Evolutionary conservation across 2,888 invertebrate genomes (phyloP), one percentile per base, ranked within the genome.

Genomic region (Leptothorax acervorum): DNA sequence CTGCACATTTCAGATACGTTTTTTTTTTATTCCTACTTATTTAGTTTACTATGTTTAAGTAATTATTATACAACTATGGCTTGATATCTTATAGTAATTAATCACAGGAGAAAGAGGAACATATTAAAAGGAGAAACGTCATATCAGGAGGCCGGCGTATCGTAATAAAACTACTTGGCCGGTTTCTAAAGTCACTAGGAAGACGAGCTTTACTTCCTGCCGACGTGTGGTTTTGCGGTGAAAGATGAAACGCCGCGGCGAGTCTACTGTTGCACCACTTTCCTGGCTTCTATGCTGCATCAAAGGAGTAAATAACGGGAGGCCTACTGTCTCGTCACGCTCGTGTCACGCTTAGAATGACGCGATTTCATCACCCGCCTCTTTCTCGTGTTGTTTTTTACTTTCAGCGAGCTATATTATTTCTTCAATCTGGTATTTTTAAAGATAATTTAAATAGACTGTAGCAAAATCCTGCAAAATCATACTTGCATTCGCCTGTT

Each of bases 151-250:
- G 55, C 28, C 9, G 18, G 68, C 71, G 15, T 82, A 73, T 85
- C 60, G 62, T 78, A 68, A 68, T 48, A 68, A 86, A 84, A 85
- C 83, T 65, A 63, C 62, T 65, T 73, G 70, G 79, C 83, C 84
- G 76, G 83, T 88, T 87, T 89, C 82, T 81, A 82, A 88, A 84
- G 78, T 70, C 62, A 68, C 65, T 48, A 65, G 57, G 31, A 78
- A 86, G 85, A 87, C 88, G 45, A 82, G 86, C 70, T 88, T 86
- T 85, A 86, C 86, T 90, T 90, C 90, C 89, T 90, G 85, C 62
- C 83, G 71, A 74, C 68, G 89, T 82, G 86, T 82, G 86, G 87
- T 89, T 90, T 90, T 88, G 90, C 89, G 90, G 90, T 90, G 90
- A 90, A 90, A 90, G 90, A 90, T 85, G 90, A 90, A 88, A 90